Conservation (phyloP, 2,888 invertebrate species). For the Globia sparganii region DNA sequence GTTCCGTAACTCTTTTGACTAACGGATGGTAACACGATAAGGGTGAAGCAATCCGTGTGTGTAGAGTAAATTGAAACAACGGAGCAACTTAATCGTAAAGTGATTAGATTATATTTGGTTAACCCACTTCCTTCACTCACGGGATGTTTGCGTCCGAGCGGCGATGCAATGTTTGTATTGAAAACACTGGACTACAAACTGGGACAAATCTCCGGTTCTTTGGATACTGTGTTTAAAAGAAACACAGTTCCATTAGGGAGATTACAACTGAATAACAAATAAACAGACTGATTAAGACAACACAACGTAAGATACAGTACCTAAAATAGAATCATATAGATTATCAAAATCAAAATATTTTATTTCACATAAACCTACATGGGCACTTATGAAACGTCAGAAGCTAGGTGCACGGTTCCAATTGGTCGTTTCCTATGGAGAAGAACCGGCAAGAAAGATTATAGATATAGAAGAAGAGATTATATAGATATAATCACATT, state of each 20-base stretch:
- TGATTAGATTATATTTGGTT: constrained; percentile 81
- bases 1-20: constrained; percentile 64
- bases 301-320: constrained; percentile 23
- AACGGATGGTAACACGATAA: constrained; percentile 61
- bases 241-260: constrained; percentile 76
- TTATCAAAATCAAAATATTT: too few relatives aligned
- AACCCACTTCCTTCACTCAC: constrained; percentile 80
- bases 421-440: too few relatives aligned
- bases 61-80: constrained; percentile 66
- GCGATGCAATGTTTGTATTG: constrained; percentile 82
- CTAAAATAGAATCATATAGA: constrained; percentile 19
- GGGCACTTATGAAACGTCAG: too few relatives aligned
- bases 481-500: constrained; percentile 4
- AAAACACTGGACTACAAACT: constrained; percentile 79
- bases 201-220: constrained; percentile 75
- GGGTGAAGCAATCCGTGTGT: constrained; percentile 61
- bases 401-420: too few relatives aligned
- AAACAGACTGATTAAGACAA: constrained; percentile 53
- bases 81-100: constrained; percentile 72
- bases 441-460: too few relatives aligned
- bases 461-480: too few relatives aligned
- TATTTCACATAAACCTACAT: too few relatives aligned
- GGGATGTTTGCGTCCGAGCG: constrained; percentile 84
- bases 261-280: constrained; percentile 65
- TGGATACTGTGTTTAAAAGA: constrained; percentile 72